Percentiles rank a stretch among this genome's conserved stretches.
Conservation (phyloP, 92 coral and sea anemone genomes). For the Scolanthus callimorphus region DNA sequence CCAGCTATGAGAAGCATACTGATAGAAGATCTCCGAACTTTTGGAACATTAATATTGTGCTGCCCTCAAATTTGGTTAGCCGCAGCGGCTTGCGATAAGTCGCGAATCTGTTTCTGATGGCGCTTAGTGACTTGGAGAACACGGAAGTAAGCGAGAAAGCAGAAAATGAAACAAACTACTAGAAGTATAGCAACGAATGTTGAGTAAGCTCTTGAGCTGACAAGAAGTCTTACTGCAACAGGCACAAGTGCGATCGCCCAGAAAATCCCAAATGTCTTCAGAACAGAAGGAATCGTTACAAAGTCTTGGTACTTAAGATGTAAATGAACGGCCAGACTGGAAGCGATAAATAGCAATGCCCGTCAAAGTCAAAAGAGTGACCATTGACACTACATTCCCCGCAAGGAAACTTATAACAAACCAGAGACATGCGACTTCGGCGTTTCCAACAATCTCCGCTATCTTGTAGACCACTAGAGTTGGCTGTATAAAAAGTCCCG, state of each 20-base stretch:
- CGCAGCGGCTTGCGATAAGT: conserved; percentile 3
- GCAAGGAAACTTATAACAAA: conserved; percentile 31
- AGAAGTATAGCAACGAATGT: background rate
- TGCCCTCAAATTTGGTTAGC: background rate
- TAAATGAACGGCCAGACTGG: conserved; percentile 13
- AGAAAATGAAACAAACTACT: background rate
- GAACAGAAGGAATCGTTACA: conserved; percentile 18
- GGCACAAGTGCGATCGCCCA: conserved; percentile 17
- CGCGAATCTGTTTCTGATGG: conserved; percentile 2
- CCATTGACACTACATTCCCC: conserved; percentile 37
- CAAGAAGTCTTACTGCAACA: background rate
- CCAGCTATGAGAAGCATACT: conserved; percentile 1
- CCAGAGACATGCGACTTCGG: conserved; percentile 24
- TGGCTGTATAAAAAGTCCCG: conserved; percentile 38
- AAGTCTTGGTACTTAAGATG: conserved; percentile 26
- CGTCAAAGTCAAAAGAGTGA: conserved; percentile 29
- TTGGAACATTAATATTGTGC: background rate
- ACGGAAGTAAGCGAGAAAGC: background rate
- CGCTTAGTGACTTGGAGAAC: background rate
- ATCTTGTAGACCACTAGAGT: conserved; percentile 23
- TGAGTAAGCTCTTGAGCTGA: background rate
- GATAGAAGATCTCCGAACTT: background rate
- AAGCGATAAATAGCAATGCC: conserved; percentile 32
- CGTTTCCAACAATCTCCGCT: conserved; percentile 17
- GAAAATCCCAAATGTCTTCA: conserved; percentile 7